Conservation (phyloP, 2,113 vertebrate species). For the Todiramphus saurophagus region DNA sequence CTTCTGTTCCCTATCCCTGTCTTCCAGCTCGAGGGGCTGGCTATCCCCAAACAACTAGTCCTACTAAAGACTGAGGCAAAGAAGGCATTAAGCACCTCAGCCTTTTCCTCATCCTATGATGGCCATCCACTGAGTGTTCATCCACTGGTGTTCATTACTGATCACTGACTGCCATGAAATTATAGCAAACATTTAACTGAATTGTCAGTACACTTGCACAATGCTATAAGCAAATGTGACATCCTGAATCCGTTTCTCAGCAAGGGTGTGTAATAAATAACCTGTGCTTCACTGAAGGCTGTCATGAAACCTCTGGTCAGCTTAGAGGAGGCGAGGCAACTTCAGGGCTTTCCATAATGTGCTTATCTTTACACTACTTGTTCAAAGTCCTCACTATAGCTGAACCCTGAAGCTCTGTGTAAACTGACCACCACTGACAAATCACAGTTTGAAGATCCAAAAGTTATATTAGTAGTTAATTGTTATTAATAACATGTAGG, state of each 20-base stretch:
- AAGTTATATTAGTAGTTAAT: not conserved
- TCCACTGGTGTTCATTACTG: not conserved
- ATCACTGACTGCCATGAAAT: not conserved
- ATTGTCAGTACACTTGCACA: not conserved
- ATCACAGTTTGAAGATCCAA: not conserved
- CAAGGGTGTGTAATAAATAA: not conserved
- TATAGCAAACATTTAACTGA: not conserved
- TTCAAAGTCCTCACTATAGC: not conserved
- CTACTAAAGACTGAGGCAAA: too few species aligned
- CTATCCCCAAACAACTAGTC: too few species aligned
- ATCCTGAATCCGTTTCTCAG: not conserved
- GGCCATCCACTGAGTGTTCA: not conserved
- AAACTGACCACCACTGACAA: not conserved
- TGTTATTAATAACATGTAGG: not conserved
- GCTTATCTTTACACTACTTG: not conserved
- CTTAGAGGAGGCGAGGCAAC: not conserved
- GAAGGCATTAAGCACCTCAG: too few species aligned
- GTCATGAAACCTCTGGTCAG: not conserved
- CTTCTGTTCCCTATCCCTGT: too few species aligned
- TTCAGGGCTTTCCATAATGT: not conserved
- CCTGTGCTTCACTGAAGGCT: not conserved
- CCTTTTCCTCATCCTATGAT: too few species aligned
- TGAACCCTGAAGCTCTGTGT: not conserved
- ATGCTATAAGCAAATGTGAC: not conserved
- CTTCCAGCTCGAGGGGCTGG: too few species aligned